Evolutionary conservation across 2,113 vertebrate species (phyloP).

Genomic region (Sceloporus tristichus): DNA sequence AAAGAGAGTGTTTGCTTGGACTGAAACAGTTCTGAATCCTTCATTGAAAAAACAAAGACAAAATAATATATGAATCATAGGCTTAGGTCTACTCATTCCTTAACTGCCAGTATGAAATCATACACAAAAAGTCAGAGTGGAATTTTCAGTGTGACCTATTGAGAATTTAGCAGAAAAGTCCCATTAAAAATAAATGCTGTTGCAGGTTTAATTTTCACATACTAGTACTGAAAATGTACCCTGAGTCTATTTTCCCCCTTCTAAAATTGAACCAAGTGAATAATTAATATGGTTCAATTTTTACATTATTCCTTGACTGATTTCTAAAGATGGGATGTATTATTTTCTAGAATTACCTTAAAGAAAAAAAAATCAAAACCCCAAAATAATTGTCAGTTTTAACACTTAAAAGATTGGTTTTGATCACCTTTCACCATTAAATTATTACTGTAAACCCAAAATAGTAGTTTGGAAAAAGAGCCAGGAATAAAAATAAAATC

Average conservation of each 20-base stretch:
- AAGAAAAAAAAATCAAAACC: conserved; percentile 10
- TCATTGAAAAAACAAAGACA: conserved; percentile 24
- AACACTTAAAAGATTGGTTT: not conserved
- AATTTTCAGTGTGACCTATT: conserved; percentile 42
- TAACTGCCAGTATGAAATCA: conserved; percentile 16
- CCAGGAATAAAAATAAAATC: conserved; percentile 49
- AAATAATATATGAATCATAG: conserved; percentile 31
- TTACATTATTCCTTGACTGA: conserved; percentile 23
- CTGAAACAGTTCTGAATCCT: not conserved
- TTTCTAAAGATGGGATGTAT: conserved; percentile 43
- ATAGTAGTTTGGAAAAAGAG: conserved; percentile 34
- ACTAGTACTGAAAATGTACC: conserved; percentile 50
- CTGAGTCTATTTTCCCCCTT: conserved; percentile 35
- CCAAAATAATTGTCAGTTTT: conserved; percentile 28
- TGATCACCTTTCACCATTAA: conserved; percentile 12
- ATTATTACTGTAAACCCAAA: conserved; percentile 34
- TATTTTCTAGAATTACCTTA: conserved; percentile 38
- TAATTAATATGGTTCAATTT: conserved; percentile 54
- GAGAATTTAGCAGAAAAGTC: conserved; percentile 30
- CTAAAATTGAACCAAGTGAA: conserved; percentile 53
- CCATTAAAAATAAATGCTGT: conserved; percentile 55
- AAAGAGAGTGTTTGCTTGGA: not conserved
- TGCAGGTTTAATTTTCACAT: conserved; percentile 45
- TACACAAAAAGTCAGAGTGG: conserved; percentile 27
- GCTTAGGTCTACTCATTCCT: conserved; percentile 12